Conservation (phyloP, 2,113 vertebrate species). For the Silurus asotus region DNA sequence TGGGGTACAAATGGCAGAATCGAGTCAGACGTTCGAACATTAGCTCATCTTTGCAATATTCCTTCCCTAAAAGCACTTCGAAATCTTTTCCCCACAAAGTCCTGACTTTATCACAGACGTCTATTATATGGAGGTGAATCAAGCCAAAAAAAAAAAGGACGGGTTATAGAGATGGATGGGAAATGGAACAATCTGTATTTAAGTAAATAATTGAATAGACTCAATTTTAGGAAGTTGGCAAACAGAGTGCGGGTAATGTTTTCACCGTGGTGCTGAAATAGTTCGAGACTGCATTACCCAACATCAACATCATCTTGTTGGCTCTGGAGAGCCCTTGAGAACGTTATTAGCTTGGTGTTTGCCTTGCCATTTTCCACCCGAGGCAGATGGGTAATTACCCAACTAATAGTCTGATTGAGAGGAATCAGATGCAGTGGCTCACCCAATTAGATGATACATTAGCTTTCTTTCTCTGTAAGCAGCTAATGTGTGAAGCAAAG, state of each 20-base stretch:
- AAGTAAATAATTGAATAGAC: constrained; percentile 64
- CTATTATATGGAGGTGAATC: constrained; percentile 29
- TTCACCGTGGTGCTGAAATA: constrained; percentile 84
- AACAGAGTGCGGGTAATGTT: constrained; percentile 71
- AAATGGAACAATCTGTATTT: constrained; percentile 53
- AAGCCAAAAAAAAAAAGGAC: background rate
- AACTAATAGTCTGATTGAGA: constrained; percentile 99
- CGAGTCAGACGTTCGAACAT: constrained; percentile 21
- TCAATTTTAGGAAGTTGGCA: constrained; percentile 62
- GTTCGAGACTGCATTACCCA: constrained; percentile 84
- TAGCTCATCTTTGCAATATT: constrained; percentile 35
- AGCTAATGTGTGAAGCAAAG: constrained; percentile 99
- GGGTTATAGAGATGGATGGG: constrained; percentile 6
- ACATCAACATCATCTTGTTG: constrained; percentile 94
- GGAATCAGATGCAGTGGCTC: constrained; percentile 99
- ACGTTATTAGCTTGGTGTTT: constrained; percentile 99
- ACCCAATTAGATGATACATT: constrained; percentile 99
- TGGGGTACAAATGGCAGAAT: background rate
- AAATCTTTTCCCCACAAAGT: constrained; percentile 15
- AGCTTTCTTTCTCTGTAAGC: constrained; percentile 99
- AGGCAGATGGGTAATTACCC: constrained; percentile 99
- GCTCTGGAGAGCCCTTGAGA: constrained; percentile 99
- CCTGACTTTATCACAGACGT: constrained; percentile 33
- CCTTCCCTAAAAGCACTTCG: constrained; percentile 28
- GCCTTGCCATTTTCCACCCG: constrained; percentile 93